These are phyloP conservation scores for Girardinus metallicus DNA, from an alignment of 2,797 vertebrate species.

Conservation along the genomic window DNA sequence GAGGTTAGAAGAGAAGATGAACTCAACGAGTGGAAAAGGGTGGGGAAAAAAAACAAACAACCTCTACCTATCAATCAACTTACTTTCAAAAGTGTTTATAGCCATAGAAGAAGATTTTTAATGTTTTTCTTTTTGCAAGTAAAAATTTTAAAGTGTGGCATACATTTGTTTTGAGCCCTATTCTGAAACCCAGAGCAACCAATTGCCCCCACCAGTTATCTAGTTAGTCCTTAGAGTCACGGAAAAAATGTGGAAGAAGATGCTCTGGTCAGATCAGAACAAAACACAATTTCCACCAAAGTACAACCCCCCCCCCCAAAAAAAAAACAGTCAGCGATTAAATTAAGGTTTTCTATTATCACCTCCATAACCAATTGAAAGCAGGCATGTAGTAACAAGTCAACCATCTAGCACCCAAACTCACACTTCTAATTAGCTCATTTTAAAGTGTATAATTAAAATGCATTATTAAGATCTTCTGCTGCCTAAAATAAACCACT, in stretches of 20 bases:
- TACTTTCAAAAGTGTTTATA: background rate
- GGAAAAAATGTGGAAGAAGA: background rate
- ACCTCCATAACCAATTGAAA: constrained; percentile 49
- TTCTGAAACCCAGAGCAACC: background rate
- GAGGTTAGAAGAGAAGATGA: background rate
- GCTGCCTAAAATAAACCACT: constrained; percentile 22
- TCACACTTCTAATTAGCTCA: constrained; percentile 68
- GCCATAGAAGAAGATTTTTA: background rate
- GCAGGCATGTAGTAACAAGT: constrained; percentile 66
- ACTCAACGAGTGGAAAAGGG: background rate
- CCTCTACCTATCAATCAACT: background rate
- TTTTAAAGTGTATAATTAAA: constrained; percentile 62
- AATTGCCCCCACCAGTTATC: background rate
- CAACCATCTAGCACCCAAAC: constrained; percentile 48
- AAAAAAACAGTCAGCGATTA: background rate
- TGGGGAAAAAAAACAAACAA: background rate
- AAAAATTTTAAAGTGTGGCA: background rate
- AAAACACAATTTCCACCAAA: background rate
- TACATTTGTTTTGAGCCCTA: background rate
- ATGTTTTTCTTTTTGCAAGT: background rate
- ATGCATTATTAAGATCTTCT: constrained; percentile 48
- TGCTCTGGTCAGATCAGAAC: background rate
- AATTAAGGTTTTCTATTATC: constrained; percentile 64
- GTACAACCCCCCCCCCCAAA: background rate
- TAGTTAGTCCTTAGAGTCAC: no score